These are phyloP conservation scores for Cylas formicarius DNA, from an alignment of 1,140 invertebrate species.

Conservation along the genomic window DNA sequence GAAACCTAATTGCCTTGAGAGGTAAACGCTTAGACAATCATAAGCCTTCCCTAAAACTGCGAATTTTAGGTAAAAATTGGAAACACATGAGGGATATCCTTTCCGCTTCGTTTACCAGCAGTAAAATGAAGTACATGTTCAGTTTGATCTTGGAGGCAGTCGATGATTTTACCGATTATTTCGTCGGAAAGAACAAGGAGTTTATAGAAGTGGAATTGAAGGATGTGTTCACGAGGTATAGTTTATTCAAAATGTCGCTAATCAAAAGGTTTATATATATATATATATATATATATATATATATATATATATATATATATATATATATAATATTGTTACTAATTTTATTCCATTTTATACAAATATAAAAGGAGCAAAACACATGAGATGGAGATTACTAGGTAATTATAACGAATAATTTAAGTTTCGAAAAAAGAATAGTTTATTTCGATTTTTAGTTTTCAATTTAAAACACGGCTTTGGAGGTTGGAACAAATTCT, in stretches of 20 bases:
- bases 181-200: slow-evolving; percentile 21
- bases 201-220: slow-evolving; percentile 17
- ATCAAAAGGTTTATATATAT: too few species aligned
- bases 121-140: slow-evolving; percentile 40
- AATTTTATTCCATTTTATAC: too few species aligned
- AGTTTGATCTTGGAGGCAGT: slow-evolving; percentile 31
- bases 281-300: too few species aligned
- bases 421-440: too few species aligned
- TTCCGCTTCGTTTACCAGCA: slow-evolving; percentile 40
- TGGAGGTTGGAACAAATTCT: background rate
- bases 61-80: slow-evolving; percentile 36
- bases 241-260: too few species aligned
- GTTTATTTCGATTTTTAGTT: too few species aligned
- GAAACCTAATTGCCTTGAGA: slow-evolving; percentile 47
- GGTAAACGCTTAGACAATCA: slow-evolving; percentile 20
- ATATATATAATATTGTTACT: too few species aligned
- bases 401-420: too few species aligned
- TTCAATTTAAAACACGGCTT: background rate
- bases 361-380: too few species aligned
- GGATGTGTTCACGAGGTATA: slow-evolving; percentile 6
- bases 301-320: too few species aligned
- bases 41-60: background rate
- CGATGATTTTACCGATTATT: slow-evolving; percentile 30
- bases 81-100: slow-evolving; percentile 37
- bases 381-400: too few species aligned